Conservation (phyloP, 2,113 vertebrate species). For the Ceyx margarethae region DNA sequence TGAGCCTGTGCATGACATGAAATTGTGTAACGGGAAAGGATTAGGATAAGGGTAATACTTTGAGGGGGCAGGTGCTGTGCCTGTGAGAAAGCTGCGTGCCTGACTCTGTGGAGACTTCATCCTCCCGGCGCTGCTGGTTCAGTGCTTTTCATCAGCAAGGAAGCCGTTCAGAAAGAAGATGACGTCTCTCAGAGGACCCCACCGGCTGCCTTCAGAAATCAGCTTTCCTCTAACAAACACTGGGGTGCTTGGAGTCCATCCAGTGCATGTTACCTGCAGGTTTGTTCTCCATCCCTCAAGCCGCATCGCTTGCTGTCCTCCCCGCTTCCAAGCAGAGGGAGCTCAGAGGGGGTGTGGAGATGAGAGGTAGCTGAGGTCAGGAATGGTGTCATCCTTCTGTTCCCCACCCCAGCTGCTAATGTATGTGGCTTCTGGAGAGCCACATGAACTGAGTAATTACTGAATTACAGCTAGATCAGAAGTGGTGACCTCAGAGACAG, state of each 20-base stretch:
- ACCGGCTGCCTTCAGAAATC: constrained; percentile 1
- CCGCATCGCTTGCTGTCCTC: neutral
- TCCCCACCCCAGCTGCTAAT: neutral
- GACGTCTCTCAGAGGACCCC: neutral
- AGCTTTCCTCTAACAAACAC: neutral
- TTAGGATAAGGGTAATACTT: neutral
- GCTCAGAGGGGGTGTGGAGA: neutral
- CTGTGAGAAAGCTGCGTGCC: neutral
- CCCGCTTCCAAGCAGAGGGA: neutral
- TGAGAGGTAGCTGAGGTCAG: neutral
- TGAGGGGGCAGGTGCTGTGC: neutral
- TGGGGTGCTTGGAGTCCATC: neutral
- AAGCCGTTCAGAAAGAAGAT: neutral
- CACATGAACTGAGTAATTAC: neutral
- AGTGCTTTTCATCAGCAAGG: neutral
- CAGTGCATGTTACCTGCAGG: neutral
- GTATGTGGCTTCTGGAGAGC: neutral
- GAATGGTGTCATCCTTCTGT: neutral
- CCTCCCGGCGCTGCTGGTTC: neutral
- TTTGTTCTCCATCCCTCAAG: neutral
- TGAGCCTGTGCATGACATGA: neutral
- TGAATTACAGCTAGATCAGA: constrained; percentile 34
- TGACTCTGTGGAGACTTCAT: neutral
- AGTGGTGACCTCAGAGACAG: constrained; percentile 47
- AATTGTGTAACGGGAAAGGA: constrained; percentile 10